Evolutionary conservation across 2,797 vertebrate genomes (phyloP).

Genomic region (Lepus oiostolus): DNA sequence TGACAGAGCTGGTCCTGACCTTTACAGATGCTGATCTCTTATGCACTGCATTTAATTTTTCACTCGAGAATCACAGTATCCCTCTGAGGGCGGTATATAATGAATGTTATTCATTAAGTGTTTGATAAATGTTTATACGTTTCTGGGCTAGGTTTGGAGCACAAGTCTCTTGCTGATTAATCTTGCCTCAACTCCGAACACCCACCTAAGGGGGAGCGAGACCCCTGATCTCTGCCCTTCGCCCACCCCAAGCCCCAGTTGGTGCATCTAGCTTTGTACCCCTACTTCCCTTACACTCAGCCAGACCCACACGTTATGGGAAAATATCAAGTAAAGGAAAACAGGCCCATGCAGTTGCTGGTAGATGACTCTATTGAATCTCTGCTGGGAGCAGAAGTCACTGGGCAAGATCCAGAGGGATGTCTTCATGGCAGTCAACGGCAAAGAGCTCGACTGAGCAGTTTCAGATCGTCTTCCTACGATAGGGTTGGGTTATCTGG

Average conservation of each 20-base stretch:
- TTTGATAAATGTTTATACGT: neutral
- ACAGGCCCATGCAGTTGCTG: neutral
- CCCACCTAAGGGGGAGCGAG: neutral
- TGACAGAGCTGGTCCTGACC: neutral
- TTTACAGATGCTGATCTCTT: neutral
- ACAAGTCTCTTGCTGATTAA: neutral
- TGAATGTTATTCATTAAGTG: neutral
- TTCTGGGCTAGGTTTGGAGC: neutral
- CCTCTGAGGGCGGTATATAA: neutral
- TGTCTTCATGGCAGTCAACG: neutral
- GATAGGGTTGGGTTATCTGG: neutral
- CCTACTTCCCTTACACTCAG: neutral
- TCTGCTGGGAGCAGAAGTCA: neutral
- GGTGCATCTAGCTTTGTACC: neutral
- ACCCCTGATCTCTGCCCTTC: neutral
- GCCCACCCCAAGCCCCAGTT: neutral
- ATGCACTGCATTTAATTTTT: neutral
- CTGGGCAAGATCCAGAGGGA: neutral
- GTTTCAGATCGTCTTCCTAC: neutral
- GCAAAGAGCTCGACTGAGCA: neutral
- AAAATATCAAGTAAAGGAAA: conserved; percentile 9
- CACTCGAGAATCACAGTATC: neutral
- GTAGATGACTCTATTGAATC: neutral
- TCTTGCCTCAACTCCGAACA: neutral
- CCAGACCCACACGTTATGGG: neutral